Base-by-base conservation (phyloP, 2,888 invertebrate genomes). In the Callinectes sapidus region DNA sequence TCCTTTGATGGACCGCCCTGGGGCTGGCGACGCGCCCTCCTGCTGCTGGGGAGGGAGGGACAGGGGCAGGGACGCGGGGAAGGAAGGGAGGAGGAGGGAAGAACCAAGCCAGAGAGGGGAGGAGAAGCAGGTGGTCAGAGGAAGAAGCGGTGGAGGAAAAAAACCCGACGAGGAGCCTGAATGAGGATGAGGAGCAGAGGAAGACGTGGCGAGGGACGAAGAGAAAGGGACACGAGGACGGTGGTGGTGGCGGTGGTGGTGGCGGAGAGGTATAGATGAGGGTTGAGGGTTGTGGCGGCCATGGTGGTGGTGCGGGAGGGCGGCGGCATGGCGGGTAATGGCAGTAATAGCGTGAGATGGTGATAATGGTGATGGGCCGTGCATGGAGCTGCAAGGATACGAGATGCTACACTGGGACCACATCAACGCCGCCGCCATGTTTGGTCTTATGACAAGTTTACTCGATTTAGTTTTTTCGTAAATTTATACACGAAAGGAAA, bases 1-100 rank as follows among this genome's bases (percentile, higher is more conserved):
- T 85, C 89, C 92, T 93, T 93, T 93, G 92, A 93, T 93, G 32
- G 16, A 39, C 81, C 81, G 35, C 61, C 61, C 61, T 35, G 39
- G 35, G 54, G 48, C 54, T 55, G 55, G 48, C 55, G 35, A 81
- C 90, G 55, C 86, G 48, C 71, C 87, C 87, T 54, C 42, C 66
- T 87, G 87, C 71, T 87, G 88, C n/a, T 81, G 88, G 55, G 55
- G 55, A 32, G 32, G 71, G 6, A 10, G 87, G 48, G n/a, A 32
- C 10, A n/a, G 55, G 54, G 32, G 71, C 10, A 2, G 87, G 48
- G 28, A 32, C 2, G 39, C 8, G n/a, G 54, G 39, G 61, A 23
- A 23, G 61, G 18, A 48, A 23, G 28, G 35, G 10, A 81, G 61
- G n/a, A 39, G 55, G 66, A 39, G 42, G 54, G 77, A 13, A 35